Conservation (phyloP, 1,140 invertebrate species). For the Vanessa atalanta region DNA sequence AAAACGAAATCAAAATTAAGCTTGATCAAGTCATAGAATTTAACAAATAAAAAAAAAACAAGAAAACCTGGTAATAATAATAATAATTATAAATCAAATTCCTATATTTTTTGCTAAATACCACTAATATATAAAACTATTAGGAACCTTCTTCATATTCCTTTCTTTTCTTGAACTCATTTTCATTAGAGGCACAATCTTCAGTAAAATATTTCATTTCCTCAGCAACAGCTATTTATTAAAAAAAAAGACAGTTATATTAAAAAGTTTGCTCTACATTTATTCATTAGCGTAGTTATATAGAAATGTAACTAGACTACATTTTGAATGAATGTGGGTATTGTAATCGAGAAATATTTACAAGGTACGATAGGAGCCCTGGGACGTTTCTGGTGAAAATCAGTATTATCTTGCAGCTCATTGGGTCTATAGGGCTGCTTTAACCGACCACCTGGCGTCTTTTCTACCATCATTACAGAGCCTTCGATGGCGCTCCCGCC, state of each 20-base stretch:
- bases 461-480: slow-evolving; percentile 53
- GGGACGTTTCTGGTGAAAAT: slow-evolving; percentile 55
- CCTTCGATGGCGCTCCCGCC: slow-evolving; percentile 37
- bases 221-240: slow-evolving; percentile 51
- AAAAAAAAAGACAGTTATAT: slow-evolving; percentile 22
- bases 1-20: no score
- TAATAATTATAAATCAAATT: no score
- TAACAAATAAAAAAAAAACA: no score
- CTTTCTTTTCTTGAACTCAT: slow-evolving; percentile 42
- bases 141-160: slow-evolving; percentile 48
- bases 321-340: background rate
- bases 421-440: slow-evolving; percentile 50
- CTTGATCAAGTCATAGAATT: no score
- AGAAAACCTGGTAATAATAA: no score
- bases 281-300: background rate
- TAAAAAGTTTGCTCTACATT: background rate
- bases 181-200: slow-evolving; percentile 36
- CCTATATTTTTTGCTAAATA: background rate
- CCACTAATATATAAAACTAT: slow-evolving; percentile 2
- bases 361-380: slow-evolving; percentile 57
- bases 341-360: slow-evolving; percentile 35
- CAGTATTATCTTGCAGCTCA: slow-evolving; percentile 51
- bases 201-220: slow-evolving; percentile 52
- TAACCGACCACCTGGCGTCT: slow-evolving; percentile 45
- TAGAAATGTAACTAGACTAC: background rate